Percentiles rank a stretch among this genome's conserved stretches.
These are phyloP conservation scores for Tragelaphus imberbis DNA, from an alignment of 2,113 vertebrate species.

Conservation along the genomic window DNA sequence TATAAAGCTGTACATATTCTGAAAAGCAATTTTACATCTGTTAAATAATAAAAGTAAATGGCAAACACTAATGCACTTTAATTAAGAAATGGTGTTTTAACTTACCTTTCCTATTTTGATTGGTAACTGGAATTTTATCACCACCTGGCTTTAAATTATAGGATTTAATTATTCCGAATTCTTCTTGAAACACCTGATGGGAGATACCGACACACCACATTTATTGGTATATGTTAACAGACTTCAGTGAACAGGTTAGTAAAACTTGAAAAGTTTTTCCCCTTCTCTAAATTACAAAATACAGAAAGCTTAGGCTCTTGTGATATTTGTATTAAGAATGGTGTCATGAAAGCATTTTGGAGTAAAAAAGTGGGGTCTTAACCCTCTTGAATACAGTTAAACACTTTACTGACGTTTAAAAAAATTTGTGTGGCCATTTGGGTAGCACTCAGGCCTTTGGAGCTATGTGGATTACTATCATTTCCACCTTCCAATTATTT, in stretches of 20 bases:
- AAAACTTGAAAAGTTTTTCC: neutral
- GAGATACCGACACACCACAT: constrained; percentile 25
- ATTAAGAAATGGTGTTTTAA: constrained; percentile 1
- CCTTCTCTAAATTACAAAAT: neutral
- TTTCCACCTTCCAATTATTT: neutral
- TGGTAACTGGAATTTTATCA: constrained; percentile 94
- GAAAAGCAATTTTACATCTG: constrained; percentile 64
- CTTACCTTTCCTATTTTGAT: constrained; percentile 95
- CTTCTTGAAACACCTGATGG: constrained; percentile 94
- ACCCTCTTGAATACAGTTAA: neutral
- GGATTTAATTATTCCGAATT: constrained; percentile 92
- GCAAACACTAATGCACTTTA: constrained; percentile 1
- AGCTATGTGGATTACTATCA: neutral
- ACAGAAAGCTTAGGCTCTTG: neutral
- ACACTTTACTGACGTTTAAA: neutral
- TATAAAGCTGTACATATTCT: constrained; percentile 97
- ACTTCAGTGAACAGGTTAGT: neutral
- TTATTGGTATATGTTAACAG: neutral
- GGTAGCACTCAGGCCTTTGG: neutral
- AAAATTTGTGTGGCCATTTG: neutral
- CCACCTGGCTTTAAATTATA: constrained; percentile 95
- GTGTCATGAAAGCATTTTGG: neutral
- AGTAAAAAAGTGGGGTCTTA: neutral
- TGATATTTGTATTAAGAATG: neutral
- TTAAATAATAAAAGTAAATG: constrained; percentile 43